Evolutionary conservation across 2,888 invertebrate genomes (phyloP), one percentile per base, ranked within the genome.

Genomic region (Sturmia bella): DNA sequence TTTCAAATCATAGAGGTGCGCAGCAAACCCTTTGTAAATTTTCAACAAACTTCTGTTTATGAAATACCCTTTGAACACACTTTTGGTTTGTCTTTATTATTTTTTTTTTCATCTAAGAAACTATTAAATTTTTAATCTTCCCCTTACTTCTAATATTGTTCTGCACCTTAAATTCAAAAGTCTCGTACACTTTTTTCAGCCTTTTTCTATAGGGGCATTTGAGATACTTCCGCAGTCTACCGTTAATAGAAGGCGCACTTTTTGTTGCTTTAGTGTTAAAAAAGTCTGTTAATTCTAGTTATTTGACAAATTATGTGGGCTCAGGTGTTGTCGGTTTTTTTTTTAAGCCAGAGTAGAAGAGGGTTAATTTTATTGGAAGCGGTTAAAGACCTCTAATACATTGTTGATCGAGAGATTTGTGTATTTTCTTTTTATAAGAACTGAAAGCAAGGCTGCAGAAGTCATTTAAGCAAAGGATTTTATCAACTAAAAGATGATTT

Each of bases 291-390:
- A 78, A 74, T 78, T 78, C 50, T 76, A 61, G 68, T 69, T 64
- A 70, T 80, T 86, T 87, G 86, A 86, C 87, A 88, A 88, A 88
- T 88, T 87, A 89, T 88, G 88, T 88, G 88, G 88, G 88, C 85
- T 88, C 88, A 88, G 88, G 88, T 88, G 88, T 87, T 88, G 85
- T 50, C 12, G 56, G 12, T 45, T 27, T 43, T 52, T 52, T 32
- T 43, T 59, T 17, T 37, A 43, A 7, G 43, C 15, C 48, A 37
- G 11, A 43, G 21, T 59, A 9, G 9, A 32, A 43, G 61, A 69
- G 70, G 41, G 69, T 52, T 59, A 45, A 45, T 27, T 54, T 66
- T 52, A 19, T 56, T 72, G 54, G 6, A 68, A 77, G 39, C 64
- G 82, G 69, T 74, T 74, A 78, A 77, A 78, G 77, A 78, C 73